phyloP scores from a whole-genome alignment of 2,888 invertebrate genomes.

The Lochmaea crataegi region DNA sequence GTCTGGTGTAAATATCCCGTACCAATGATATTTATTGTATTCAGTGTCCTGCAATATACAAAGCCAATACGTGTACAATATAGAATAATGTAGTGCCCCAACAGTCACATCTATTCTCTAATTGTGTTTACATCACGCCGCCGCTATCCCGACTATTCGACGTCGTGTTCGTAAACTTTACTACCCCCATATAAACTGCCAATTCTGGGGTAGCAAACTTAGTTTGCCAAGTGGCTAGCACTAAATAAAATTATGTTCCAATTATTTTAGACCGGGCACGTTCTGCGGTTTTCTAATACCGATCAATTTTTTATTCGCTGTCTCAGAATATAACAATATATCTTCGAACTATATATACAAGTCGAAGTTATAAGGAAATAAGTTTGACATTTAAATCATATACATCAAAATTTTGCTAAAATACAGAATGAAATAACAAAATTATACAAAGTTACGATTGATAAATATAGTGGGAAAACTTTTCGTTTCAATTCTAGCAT shows the following conservation, averaged over 20 bases:
- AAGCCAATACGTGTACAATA: slow-evolving; percentile 54
- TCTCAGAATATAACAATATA: slow-evolving; percentile 27
- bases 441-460: too few species aligned
- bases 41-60: slow-evolving; percentile 45
- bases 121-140: slow-evolving; percentile 57
- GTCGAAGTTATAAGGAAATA: background rate
- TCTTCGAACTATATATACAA: background rate
- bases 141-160: slow-evolving; percentile 48
- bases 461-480: too few species aligned
- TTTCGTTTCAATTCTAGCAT: too few species aligned
- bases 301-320: slow-evolving; percentile 33
- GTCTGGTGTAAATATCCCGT: slow-evolving; percentile 40
- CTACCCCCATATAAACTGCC: slow-evolving; percentile 54
- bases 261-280: slow-evolving; percentile 45
- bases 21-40: slow-evolving; percentile 44
- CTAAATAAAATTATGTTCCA: slow-evolving; percentile 53
- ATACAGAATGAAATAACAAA: too few species aligned
- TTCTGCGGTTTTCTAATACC: slow-evolving; percentile 28
- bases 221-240: slow-evolving; percentile 54
- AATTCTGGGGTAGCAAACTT: slow-evolving; percentile 52
- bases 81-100: slow-evolving; percentile 55
- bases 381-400: background rate
- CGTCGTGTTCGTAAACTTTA: slow-evolving; percentile 54
- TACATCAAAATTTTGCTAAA: too few species aligned
- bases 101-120: slow-evolving; percentile 57